Conservation (phyloP, 2,113 vertebrate genomes). For the Sapajus apella region DNA sequence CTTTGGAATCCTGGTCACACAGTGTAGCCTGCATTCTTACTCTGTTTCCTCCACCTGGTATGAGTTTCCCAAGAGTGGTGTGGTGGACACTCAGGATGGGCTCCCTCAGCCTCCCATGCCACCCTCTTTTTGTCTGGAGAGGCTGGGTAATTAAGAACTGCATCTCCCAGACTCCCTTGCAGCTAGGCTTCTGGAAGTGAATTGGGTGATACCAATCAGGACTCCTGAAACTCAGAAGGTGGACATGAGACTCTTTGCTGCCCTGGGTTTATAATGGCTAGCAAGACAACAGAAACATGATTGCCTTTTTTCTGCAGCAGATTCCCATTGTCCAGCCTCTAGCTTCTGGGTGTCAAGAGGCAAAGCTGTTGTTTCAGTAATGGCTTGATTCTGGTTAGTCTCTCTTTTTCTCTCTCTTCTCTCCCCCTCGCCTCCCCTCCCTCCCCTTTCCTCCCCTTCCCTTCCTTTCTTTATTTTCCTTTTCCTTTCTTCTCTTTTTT, state of each 20-base stretch:
- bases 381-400: background rate
- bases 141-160: background rate
- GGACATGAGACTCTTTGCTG: background rate
- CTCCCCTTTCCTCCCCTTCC: too few species aligned
- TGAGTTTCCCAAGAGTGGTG: background rate
- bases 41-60: background rate
- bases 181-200: background rate
- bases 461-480: too few species aligned
- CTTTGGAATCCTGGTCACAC: too few species aligned
- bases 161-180: background rate
- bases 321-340: background rate
- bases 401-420: background rate
- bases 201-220: background rate
- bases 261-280: background rate
- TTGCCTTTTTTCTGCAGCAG: background rate
- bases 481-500: too few species aligned
- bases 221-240: background rate
- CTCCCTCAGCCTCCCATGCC: background rate
- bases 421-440: background rate
- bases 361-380: background rate
- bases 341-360: background rate
- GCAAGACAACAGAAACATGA: background rate
- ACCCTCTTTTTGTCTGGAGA: background rate
- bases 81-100: background rate
- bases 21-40: background rate